A percentile compares a stretch with the other conserved stretches of the same genome.
phyloP scores from a whole-genome alignment of 2,888 invertebrate species.

The Ptychoptera albimana region DNA sequence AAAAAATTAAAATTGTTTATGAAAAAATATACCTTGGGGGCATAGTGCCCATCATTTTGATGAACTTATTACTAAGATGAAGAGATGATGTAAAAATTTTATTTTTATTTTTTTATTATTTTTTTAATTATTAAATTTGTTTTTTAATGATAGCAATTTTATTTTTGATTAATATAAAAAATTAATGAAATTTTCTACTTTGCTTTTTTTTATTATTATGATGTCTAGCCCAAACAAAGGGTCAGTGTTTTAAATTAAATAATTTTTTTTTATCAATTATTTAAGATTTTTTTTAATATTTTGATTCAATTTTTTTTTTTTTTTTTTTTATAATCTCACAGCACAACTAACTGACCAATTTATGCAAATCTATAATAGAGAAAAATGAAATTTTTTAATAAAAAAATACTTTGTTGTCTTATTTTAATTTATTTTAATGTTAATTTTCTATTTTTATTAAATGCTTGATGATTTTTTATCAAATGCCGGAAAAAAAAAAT shows the following conservation, averaged over 20 bases:
- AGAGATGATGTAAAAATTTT: background rate
- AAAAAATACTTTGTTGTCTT: background rate
- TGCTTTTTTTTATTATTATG: slow-evolving; percentile 10
- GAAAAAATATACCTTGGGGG: slow-evolving; percentile 29
- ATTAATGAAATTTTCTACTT: slow-evolving; percentile 4
- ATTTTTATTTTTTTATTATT: slow-evolving; percentile 2
- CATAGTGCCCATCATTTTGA: slow-evolving; percentile 33
- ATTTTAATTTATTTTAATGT: background rate
- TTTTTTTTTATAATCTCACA: slow-evolving; percentile 8
- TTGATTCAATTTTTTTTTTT: slow-evolving; percentile 7
- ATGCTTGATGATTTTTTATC: background rate
- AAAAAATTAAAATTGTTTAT: slow-evolving; percentile 3
- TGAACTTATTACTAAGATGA: too few relatives aligned
- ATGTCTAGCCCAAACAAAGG: slow-evolving; percentile 7
- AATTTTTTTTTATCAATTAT: slow-evolving; percentile 5
- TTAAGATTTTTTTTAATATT: background rate
- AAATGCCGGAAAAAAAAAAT: background rate
- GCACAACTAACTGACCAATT: slow-evolving; percentile 16
- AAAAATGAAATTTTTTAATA: slow-evolving; percentile 8
- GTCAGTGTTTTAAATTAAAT: slow-evolving; percentile 8
- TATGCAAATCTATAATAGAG: slow-evolving; percentile 19
- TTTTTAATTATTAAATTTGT: background rate
- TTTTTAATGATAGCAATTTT: background rate
- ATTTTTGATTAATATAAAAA: background rate
- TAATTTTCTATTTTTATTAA: too few relatives aligned